Evolutionary conservation across 2,797 vertebrate species (phyloP).

Genomic region (Micromesistius poutassou): DNA sequence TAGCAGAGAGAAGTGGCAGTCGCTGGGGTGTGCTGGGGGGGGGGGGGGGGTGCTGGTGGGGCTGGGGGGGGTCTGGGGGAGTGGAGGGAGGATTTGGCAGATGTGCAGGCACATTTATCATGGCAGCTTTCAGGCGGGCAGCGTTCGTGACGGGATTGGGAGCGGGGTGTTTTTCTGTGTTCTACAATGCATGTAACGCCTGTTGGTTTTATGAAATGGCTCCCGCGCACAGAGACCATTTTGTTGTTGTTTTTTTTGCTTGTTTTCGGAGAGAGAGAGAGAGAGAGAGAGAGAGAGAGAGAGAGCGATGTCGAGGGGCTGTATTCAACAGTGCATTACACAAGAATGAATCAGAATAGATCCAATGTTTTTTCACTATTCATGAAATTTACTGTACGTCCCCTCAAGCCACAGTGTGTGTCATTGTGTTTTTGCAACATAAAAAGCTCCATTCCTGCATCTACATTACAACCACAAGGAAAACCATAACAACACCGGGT

Average conservation of each 20-base stretch:
- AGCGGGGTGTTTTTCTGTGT: conserved; percentile 34
- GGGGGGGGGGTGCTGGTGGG: background rate
- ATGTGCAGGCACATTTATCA: conserved; percentile 61
- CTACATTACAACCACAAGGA: no score
- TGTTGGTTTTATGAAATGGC: conserved; percentile 47
- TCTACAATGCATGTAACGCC: conserved; percentile 49
- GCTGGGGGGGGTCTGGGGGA: background rate
- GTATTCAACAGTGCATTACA: no score
- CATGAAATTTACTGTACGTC: no score
- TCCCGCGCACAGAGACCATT: conserved; percentile 45
- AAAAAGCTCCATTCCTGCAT: no score
- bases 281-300: no score
- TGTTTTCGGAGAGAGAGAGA: conserved; percentile 22
- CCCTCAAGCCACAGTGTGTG: no score
- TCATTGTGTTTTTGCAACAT: no score
- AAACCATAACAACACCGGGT: no score
- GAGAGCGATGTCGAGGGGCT: no score
- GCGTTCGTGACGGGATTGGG: conserved; percentile 30
- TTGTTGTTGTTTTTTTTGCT: conserved; percentile 12
- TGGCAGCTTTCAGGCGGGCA: conserved; percentile 42
- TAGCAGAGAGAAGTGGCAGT: conserved; percentile 40
- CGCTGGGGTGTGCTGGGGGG: background rate
- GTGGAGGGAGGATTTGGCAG: conserved; percentile 46
- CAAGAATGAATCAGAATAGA: no score
- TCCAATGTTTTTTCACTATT: no score